Conservation (phyloP, 1,140 invertebrate species). For the Araneus ventricosus region DNA sequence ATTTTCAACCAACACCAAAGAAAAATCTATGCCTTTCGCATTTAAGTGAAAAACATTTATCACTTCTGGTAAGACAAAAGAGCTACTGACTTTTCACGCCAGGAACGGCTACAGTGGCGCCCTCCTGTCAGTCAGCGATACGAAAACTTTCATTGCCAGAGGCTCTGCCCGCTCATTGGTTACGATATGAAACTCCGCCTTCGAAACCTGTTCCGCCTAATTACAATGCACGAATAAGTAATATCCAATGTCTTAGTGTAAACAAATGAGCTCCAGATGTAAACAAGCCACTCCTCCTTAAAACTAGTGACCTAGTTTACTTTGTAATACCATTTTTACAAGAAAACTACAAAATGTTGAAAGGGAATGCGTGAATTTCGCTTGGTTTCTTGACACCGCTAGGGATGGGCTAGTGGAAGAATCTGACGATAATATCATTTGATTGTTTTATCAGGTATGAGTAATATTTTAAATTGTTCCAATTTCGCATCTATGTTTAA, state of each 20-base stretch:
- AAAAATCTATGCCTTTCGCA: too few species aligned
- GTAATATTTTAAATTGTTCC: too few species aligned
- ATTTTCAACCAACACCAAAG: too few species aligned
- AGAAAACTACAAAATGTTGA: neutral
- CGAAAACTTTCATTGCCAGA: slow-evolving; percentile 11
- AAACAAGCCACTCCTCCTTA: slow-evolving; percentile 73
- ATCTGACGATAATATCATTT: neutral
- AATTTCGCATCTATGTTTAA: too few species aligned
- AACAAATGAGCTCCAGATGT: slow-evolving; percentile 74
- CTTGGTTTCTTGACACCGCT: neutral
- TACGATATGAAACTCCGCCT: slow-evolving; percentile 4
- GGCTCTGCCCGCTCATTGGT: slow-evolving; percentile 38
- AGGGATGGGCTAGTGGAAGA: too few species aligned
- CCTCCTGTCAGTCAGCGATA: slow-evolving; percentile 59
- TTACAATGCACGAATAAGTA: slow-evolving; percentile 76
- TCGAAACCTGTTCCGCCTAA: slow-evolving; percentile 73
- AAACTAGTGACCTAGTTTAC: slow-evolving; percentile 64
- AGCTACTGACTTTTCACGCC: too few species aligned
- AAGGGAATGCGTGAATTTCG: neutral
- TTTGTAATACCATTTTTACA: slow-evolving; percentile 29
- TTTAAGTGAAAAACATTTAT: too few species aligned
- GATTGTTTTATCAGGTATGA: too few species aligned
- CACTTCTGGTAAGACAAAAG: neutral
- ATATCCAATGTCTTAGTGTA: slow-evolving; percentile 74
- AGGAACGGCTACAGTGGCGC: slow-evolving; percentile 55